phyloP scores from a whole-genome alignment of 2,113 vertebrate genomes.

The Dipodomys spectabilis region DNA sequence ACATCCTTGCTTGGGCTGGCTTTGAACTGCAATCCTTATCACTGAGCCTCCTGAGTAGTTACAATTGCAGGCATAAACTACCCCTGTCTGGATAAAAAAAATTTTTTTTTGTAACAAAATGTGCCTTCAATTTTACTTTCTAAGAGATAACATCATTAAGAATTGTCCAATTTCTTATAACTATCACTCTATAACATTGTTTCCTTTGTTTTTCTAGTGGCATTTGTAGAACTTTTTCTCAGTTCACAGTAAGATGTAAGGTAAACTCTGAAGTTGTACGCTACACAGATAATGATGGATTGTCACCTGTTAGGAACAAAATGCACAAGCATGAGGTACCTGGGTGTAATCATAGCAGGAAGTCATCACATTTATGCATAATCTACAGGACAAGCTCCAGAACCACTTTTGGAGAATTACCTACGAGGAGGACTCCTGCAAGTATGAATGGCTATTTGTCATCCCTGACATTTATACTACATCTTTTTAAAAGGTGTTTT shows the following conservation, averaged over 20 bases:
- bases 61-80: too few relatives aligned
- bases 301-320: slow-evolving; percentile 7
- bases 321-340: background rate
- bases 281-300: slow-evolving; percentile 22
- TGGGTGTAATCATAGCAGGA: background rate
- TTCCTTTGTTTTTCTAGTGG: slow-evolving; percentile 38
- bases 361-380: slow-evolving; percentile 38
- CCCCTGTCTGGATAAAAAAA: too few relatives aligned
- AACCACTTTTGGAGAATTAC: slow-evolving; percentile 60
- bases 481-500: background rate
- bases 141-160: background rate
- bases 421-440: slow-evolving; percentile 61
- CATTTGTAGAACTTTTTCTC: slow-evolving; percentile 32
- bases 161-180: background rate
- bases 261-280: slow-evolving; percentile 7
- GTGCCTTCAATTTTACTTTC: slow-evolving; percentile 2
- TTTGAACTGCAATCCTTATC: too few relatives aligned
- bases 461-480: slow-evolving; percentile 52
- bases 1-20: too few relatives aligned
- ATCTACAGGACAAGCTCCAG: slow-evolving; percentile 12
- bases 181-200: background rate
- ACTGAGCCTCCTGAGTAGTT: too few relatives aligned
- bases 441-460: slow-evolving; percentile 51
- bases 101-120: background rate
- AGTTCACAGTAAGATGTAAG: background rate